Evolutionary conservation across 2,797 vertebrate genomes (phyloP), one percentile per base, ranked within the genome.

Genomic region (Neosilurus mollespiculum): DNA sequence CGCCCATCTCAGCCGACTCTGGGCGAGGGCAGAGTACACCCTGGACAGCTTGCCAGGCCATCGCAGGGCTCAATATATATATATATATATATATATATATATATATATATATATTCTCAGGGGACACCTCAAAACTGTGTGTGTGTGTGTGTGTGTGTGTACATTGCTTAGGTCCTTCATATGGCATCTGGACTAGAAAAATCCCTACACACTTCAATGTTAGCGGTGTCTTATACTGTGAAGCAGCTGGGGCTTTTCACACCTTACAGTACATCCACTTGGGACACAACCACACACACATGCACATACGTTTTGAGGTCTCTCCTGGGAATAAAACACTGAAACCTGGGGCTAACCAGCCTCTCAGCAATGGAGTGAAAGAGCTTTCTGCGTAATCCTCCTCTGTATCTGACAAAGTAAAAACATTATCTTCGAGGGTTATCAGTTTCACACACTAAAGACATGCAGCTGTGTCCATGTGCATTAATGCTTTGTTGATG

Each of bases 401-500:
- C 18, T 61, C 34, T 2, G 22, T 76, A 22, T 43, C 54, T n/a
- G 18, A 14, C 16, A 10, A 20, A 26, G 9, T 75, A 75, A 75
- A 56, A 75, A 24, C 69, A 75, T 56, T 4, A 34, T 24, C 30
- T 75, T 75, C 1, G 18, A 58, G 56, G 56, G 37, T 43, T 61
- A n/a, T 61, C 9, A 9, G 30, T n/a, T n/a, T 37, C 12, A 59
- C 9, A 61, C 30, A 61, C 0, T 18, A 37, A 61, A 77, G 56
- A 37, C 82, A 61, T 65, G 56, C 53, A 65, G 81, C 62, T 65
- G 59, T 70, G 80, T 20, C 51, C 20, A 62, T 59, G 15, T 58
- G 81, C 30, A 4, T 71, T 70, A 56, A 80, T 30, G 43, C 53
- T 66, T 49, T 73, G 75, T 82, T 81, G 72, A 70, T 75, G 85